Percentiles rank a stretch among this genome's conserved stretches.
These are phyloP conservation scores for Metalampra italica DNA, from an alignment of 2,888 invertebrate genomes.

Conservation along the genomic window DNA sequence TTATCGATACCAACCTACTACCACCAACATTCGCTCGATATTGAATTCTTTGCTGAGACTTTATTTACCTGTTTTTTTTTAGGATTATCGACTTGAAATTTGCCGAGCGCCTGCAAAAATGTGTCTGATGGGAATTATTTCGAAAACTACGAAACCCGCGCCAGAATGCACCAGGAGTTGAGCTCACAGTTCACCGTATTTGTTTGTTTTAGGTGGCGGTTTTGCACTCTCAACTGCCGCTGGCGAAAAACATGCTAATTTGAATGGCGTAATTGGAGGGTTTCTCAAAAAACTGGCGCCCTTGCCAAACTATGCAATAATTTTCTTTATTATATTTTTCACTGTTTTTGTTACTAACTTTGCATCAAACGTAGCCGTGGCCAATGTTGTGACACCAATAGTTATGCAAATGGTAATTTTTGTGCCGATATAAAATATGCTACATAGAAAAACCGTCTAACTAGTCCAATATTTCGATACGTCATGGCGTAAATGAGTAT, in stretches of 20 bases:
- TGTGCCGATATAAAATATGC: background rate
- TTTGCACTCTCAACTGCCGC: slow-evolving; percentile 50
- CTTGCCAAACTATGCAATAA: slow-evolving; percentile 27
- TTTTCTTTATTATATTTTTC: slow-evolving; percentile 38
- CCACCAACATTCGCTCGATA: too few relatives aligned
- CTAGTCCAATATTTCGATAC: too few relatives aligned
- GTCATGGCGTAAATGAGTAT: too few relatives aligned
- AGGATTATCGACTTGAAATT: too few relatives aligned
- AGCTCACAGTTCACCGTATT: background rate
- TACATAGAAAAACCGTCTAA: background rate
- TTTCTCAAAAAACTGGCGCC: slow-evolving; percentile 21
- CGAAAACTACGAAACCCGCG: too few relatives aligned
- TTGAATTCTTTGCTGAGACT: too few relatives aligned
- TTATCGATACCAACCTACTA: too few relatives aligned
- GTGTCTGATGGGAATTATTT: too few relatives aligned
- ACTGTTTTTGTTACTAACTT: slow-evolving; percentile 55
- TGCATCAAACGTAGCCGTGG: slow-evolving; percentile 60
- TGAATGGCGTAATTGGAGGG: slow-evolving; percentile 46
- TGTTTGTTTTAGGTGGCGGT: slow-evolving; percentile 42
- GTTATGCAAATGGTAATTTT: slow-evolving; percentile 54
- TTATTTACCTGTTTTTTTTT: too few relatives aligned
- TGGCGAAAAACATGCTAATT: slow-evolving; percentile 25
- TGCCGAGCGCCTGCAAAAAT: too few relatives aligned
- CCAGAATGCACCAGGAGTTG: too few relatives aligned
- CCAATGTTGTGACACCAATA: slow-evolving; percentile 54